Percentiles rank a stretch among this genome's conserved stretches.
Evolutionary conservation across 2,113 vertebrate genomes (phyloP).

Genomic region (Neomonachus schauinslandi): DNA sequence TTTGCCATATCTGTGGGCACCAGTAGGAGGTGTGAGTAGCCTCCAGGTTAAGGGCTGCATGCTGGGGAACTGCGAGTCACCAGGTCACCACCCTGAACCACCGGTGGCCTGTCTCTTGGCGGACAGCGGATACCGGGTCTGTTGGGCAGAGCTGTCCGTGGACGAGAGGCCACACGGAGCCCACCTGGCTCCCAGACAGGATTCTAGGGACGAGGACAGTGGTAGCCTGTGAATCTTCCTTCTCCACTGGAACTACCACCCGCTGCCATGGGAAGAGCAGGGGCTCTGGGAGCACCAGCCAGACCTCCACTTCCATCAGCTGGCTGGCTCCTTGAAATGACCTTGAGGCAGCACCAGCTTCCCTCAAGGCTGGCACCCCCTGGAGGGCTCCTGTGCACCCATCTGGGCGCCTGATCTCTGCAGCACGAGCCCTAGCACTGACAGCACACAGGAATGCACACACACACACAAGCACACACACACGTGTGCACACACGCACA

Average conservation of each 20-base stretch:
- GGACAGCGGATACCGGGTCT: rapidly evolving
- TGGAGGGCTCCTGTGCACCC: rapidly evolving
- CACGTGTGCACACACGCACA: too few relatives aligned
- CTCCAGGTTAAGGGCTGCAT: background rate
- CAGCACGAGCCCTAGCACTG: rapidly evolving
- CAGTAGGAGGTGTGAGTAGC: too few relatives aligned
- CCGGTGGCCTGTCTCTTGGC: rapidly evolving
- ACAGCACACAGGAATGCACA: rapidly evolving
- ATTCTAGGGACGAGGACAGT: rapidly evolving
- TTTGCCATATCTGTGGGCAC: rapidly evolving
- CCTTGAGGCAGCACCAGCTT: rapidly evolving
- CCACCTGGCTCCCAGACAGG: background rate
- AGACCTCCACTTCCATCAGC: background rate
- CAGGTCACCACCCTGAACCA: background rate
- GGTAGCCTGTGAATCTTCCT: too few relatives aligned
- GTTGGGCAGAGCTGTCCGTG: rapidly evolving
- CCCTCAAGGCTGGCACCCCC: background rate
- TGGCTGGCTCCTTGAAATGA: background rate
- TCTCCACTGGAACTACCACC: rapidly evolving
- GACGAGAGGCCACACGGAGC: too few relatives aligned
- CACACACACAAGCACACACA: rapidly evolving
- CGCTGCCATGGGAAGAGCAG: background rate
- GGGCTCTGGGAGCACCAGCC: background rate
- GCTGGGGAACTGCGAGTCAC: background rate
- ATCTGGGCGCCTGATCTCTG: background rate